Evolutionary conservation across 2,888 invertebrate species (phyloP).

Genomic region (Ectemnius lituratus): DNA sequence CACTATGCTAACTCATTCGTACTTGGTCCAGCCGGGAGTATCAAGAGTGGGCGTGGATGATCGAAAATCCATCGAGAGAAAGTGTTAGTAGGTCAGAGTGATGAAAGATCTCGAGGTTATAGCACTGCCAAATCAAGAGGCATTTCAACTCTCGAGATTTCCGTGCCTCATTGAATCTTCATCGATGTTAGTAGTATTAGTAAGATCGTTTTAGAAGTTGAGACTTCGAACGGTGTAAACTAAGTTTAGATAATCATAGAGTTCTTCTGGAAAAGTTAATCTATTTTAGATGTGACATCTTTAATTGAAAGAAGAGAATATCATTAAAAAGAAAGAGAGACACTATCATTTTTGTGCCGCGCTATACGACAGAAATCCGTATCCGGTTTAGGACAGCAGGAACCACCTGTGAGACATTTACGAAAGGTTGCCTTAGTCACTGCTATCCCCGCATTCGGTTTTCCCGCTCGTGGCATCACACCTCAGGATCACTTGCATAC

Average conservation of each 20-base stretch:
- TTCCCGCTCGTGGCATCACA: slow-evolving; percentile 19
- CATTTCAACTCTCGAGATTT: not conserved
- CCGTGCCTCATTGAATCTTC: not conserved
- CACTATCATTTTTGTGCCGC: not conserved
- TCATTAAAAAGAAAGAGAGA: slow-evolving; percentile 38
- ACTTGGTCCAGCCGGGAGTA: no score
- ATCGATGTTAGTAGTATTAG: not conserved
- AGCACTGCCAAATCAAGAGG: not conserved
- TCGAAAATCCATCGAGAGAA: slow-evolving; percentile 27
- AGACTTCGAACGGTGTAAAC: slow-evolving; percentile 30
- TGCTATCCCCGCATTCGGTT: slow-evolving; percentile 17
- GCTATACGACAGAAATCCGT: not conserved
- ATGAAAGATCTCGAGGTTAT: slow-evolving; percentile 20
- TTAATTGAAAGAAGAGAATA: no score
- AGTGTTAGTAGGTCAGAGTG: slow-evolving; percentile 41
- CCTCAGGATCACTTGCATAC: slow-evolving; percentile 16
- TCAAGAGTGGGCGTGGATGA: not conserved
- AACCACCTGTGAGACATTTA: slow-evolving; percentile 2
- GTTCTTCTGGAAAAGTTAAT: no score
- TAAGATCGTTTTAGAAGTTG: slow-evolving; percentile 35
- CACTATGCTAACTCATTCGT: no score
- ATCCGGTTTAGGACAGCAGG: slow-evolving; percentile 19
- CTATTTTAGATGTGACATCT: no score
- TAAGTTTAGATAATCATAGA: slow-evolving; percentile 36
- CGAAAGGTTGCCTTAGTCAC: slow-evolving; percentile 29